Evolutionary conservation across 1,140 invertebrate genomes (phyloP).

Genomic region (Diabrotica undecimpunctata): DNA sequence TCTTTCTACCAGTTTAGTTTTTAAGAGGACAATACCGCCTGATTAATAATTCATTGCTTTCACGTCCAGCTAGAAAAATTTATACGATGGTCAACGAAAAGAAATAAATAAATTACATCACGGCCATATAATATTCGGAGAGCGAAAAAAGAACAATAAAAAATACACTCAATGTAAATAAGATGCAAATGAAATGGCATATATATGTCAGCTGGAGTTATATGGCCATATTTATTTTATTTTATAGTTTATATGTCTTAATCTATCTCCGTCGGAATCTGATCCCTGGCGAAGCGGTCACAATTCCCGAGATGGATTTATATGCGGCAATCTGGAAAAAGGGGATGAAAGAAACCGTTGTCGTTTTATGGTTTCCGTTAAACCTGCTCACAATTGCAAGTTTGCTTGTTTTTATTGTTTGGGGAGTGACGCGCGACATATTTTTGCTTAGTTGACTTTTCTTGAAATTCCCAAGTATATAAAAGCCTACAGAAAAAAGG

Average conservation of each 20-base stretch:
- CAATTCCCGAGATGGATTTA: slow-evolving; percentile 24
- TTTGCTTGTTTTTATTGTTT: slow-evolving; percentile 16
- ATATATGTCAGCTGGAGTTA: not conserved
- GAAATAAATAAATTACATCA: too few relatives aligned
- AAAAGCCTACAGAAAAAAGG: too few relatives aligned
- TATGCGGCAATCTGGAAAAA: slow-evolving; percentile 26
- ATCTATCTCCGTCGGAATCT: slow-evolving; percentile 8
- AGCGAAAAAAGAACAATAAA: not conserved
- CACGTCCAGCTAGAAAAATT: too few relatives aligned
- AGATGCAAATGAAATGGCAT: not conserved
- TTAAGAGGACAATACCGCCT: too few relatives aligned
- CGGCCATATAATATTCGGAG: too few relatives aligned
- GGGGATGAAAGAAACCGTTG: slow-evolving; percentile 19
- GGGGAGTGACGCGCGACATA: not conserved
- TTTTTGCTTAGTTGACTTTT: not conserved
- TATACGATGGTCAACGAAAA: too few relatives aligned
- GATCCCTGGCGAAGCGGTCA: slow-evolving; percentile 14
- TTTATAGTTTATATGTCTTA: slow-evolving; percentile 18
- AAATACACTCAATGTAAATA: not conserved
- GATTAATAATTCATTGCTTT: too few relatives aligned
- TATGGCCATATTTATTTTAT: slow-evolving; percentile 3
- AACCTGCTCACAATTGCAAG: slow-evolving; percentile 34
- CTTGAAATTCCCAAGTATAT: too few relatives aligned
- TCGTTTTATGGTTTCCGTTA: slow-evolving; percentile 33
- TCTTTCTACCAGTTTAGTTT: too few relatives aligned